phyloP scores from a whole-genome alignment of 2,888 invertebrate species.

The Tanypteryx hageni region DNA sequence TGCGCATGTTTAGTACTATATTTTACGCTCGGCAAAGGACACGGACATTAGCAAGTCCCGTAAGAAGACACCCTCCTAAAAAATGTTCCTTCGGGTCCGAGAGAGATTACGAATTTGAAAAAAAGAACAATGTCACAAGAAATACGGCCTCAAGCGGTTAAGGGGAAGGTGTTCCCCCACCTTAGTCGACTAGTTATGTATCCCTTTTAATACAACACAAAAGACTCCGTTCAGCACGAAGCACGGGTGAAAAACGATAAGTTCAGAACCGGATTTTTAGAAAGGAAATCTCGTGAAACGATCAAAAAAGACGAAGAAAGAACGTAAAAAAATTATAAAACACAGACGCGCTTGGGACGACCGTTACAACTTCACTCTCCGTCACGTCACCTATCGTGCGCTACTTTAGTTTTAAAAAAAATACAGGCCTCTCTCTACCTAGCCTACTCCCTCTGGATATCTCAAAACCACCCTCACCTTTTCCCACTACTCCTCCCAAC shows the following conservation, averaged over 20 bases:
- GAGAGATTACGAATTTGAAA: neutral
- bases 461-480: neutral
- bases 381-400: neutral
- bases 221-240: neutral
- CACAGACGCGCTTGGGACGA: neutral
- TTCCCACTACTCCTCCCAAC: neutral
- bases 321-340: neutral
- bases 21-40: neutral
- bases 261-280: neutral
- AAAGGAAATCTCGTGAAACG: neutral
- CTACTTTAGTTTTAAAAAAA: too few species aligned
- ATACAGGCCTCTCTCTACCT: too few species aligned
- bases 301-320: neutral
- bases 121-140: neutral
- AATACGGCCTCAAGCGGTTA: neutral
- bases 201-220: neutral
- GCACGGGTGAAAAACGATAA: neutral
- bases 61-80: neutral
- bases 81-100: neutral
- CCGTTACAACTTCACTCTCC: conserved; percentile 9
- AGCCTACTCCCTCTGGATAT: too few species aligned
- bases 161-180: neutral
- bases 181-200: neutral
- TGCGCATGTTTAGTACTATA: neutral
- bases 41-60: neutral